Base-by-base conservation (phyloP, 2,797 vertebrate genomes). In the Dipus sagitta region DNA sequence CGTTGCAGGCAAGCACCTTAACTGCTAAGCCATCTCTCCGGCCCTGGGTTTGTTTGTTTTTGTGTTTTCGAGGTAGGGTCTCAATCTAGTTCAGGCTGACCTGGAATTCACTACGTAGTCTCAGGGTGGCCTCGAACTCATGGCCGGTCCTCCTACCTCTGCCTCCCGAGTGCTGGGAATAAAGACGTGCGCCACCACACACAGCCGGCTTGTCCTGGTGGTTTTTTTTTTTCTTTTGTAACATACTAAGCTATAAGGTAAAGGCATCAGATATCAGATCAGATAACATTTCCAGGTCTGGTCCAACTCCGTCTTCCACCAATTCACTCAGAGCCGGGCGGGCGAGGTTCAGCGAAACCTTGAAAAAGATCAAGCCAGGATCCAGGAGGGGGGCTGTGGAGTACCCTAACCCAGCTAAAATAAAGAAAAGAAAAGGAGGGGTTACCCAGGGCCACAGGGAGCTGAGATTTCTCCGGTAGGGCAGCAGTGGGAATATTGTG, bases 231-330 rank as follows among this genome's bases (percentile, higher is more conserved):
- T 0, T 95, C 86, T 62, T 21, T 47, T 78, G 89, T 28, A 65
- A 75, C 30, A 54, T 42, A 62, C 26, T 60, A 30, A 68, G 60
- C 34, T 60, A 32, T 74, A 88, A 83, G 70, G 24, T 13, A 85
- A 77, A 47, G 47, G 47, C 47, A 47, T 47, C 47, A 47, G 54
- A 74, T 54, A 5, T 92, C 38, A 24, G 21, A 83, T 32, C 80
- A 81, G 90, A 62, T 28, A 60, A 62, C 42, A 26, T 15, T 78
- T 9, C 47, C 42, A 93, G 52, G 21, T 38, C 52, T 67, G 79
- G 71, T 58, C 88, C 75, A 85, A 5, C 52, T 67, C 65, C 78
- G 58, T 21, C 64, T 80, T 91, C 89, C 65, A 87, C 58, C 54
- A 78, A 78, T 70, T 38, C 67, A 71, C 71, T 74, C 67, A n/a